Evolutionary conservation across 2,113 vertebrate species (phyloP), one percentile per base, ranked within the genome.

Genomic region (Orthonyx spaldingii): DNA sequence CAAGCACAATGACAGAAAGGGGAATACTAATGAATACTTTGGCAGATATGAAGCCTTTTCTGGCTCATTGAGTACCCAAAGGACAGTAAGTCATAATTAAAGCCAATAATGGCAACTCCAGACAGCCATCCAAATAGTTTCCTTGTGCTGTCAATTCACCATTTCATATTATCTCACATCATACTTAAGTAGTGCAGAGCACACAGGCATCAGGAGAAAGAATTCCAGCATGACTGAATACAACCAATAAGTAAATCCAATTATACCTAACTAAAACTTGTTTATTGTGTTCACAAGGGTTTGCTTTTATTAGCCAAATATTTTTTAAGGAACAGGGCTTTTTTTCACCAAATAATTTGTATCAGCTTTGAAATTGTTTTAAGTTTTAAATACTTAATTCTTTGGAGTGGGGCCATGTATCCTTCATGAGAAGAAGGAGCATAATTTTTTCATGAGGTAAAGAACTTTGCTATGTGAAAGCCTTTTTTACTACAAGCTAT

Each of bases 21-120:
- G 97, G 97, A 98, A 97, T 97, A 97, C 93, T 97, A 98, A 98
- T 96, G 97, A 98, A 97, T 97, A 97, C 90, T 98, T 98, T 98
- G 97, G 97, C 97, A 97, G 86, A 93, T 94, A 52, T 37, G 84
- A 92, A 92, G 93, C 47, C 97, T 95, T 97, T 98, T 97, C 96
- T 98, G 98, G 96, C 97, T 97, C 92, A 94, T 96, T 97, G 96
- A 96, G 91, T 96, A 97, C 96, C 96, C 97, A 95, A 96, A 97
- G 98, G 97, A 98, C 92, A 97, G 94, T 80, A 97, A 97, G 94
- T 97, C 97, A 94, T 97, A 98, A 98, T 97, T 97, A 98, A 97
- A 97, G 95, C 96, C 97, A 98, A 97, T 98, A 97, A 98, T 97
- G 97, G 97, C 96, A 98, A 98, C 95, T 97, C 96, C 97, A 98